These are phyloP conservation scores for Bombus sylvicola DNA, from an alignment of 1,140 invertebrate species.

Conservation along the genomic window DNA sequence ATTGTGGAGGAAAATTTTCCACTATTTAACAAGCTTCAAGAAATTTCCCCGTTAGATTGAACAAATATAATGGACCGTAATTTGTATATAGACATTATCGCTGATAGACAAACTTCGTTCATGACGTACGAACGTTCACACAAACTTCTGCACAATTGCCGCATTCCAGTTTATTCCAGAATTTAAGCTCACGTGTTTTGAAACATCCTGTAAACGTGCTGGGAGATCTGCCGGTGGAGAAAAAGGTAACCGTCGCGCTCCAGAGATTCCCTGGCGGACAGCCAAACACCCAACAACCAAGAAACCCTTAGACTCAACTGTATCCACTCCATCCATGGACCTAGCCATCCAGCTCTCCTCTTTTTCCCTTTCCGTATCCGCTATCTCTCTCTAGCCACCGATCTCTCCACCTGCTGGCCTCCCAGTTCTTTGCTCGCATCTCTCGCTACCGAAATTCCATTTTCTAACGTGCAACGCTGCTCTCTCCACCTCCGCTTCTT, in stretches of 20 bases:
- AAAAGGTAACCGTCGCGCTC: conserved; percentile 71
- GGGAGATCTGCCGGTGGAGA: conserved; percentile 55
- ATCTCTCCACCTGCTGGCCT: conserved; percentile 31
- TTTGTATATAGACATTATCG: too few relatives aligned
- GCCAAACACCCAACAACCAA: conserved; percentile 76
- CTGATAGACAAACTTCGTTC: too few relatives aligned
- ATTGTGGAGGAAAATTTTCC: neutral
- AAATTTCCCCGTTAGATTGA: too few relatives aligned
- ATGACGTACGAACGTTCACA: too few relatives aligned
- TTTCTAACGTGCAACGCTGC: conserved; percentile 45
- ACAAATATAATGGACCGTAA: too few relatives aligned
- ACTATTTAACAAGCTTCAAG: too few relatives aligned
- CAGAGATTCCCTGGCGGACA: conserved; percentile 71
- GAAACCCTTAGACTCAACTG: conserved; percentile 71
- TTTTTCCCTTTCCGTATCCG: conserved; percentile 48
- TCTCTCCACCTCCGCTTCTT: neutral
- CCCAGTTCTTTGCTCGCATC: conserved; percentile 38
- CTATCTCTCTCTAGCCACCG: neutral
- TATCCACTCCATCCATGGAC: conserved; percentile 66
- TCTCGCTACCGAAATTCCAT: conserved; percentile 61
- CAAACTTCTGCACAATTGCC: neutral
- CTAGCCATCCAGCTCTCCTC: conserved; percentile 54
- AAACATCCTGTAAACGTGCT: neutral
- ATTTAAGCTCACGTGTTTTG: neutral
- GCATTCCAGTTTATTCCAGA: neutral